Evolutionary conservation across 2,888 invertebrate species (phyloP).

Genomic region (Drosophila algonquin): DNA sequence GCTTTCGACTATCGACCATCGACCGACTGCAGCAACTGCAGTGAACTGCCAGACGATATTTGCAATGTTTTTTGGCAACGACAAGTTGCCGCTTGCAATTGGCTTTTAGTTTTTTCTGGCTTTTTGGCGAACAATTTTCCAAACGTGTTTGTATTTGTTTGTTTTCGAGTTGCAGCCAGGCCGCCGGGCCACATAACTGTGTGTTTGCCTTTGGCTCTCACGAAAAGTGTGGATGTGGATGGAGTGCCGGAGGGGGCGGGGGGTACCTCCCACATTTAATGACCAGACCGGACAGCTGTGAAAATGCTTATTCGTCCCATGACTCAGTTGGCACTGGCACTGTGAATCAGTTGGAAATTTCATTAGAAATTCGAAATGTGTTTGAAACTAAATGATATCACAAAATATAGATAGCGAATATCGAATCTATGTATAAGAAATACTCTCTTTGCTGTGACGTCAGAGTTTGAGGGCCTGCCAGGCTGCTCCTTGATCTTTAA

Average conservation of each 20-base stretch:
- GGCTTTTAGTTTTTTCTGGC: slow-evolving; percentile 12
- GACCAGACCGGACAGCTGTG: slow-evolving; percentile 23
- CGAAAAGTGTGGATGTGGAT: slow-evolving; percentile 20
- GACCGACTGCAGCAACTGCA: not conserved
- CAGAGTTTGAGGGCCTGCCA: no score
- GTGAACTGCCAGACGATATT: slow-evolving; percentile 62
- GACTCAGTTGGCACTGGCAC: slow-evolving; percentile 24
- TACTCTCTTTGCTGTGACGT: no score
- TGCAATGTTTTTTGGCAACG: slow-evolving; percentile 77
- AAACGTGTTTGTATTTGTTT: slow-evolving; percentile 69
- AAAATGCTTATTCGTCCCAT: slow-evolving; percentile 23
- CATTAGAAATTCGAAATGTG: not conserved
- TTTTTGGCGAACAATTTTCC: slow-evolving; percentile 53
- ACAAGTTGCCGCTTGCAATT: slow-evolving; percentile 63
- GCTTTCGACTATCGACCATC: slow-evolving; percentile 28
- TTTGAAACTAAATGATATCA: not conserved
- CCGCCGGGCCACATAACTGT: not conserved
- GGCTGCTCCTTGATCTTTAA: not conserved
- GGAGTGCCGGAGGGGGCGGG: not conserved
- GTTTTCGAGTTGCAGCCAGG: slow-evolving; percentile 38
- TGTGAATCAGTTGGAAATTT: slow-evolving; percentile 26
- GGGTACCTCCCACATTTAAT: slow-evolving; percentile 26
- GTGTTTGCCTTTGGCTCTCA: slow-evolving; percentile 43
- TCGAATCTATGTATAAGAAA: no score
- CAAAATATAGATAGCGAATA: no score